Base-by-base conservation (phyloP, 1,140 invertebrate species). In the Aleiodes sp. region DNA sequence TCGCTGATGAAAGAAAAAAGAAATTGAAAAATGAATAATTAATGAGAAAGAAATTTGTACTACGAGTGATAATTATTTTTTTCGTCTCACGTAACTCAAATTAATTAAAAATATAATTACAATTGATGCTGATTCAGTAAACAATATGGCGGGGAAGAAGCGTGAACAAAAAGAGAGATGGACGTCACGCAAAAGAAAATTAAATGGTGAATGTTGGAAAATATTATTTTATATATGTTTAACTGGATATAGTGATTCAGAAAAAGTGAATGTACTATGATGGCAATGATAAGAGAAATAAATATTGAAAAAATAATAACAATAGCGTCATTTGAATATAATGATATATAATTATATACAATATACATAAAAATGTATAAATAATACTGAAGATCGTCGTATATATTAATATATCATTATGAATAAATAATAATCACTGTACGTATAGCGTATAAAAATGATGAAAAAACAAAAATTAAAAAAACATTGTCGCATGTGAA, bases 211-310 rank as follows among this genome's bases (percentile, higher is more conserved):
- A 73, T 73, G 69, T 71, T 73, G 33, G 67, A 67, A 70, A 74
- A 70, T 70, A 74, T 71, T 72, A 72, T 74, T 74, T 74, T 74
- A 74, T 66, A 74, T 74, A 74, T 72, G 57, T 68, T 70, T 64
- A 72, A 67, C n/a, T 60, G 9, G 43, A 72, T 61, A 62, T 70
- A 74, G 70, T 60, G 72, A 72, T 72, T 72, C 12, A 72, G 43
- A 31, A 74, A n/a, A 67, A 43, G 70, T 70, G 65, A 70, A 63
- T 71, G 73, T 74, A 71, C 65, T 71, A 69, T 66, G 37, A 63
- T 64, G 68, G 46, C 33, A 65, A 70, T 73, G 60, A 73, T 67
- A 68, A 65, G 70, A 10, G 65, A 26, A 64, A 52, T 46, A 65
- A 67, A 74, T 72, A 71, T 24, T 6, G 21, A 57, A 28, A 57